These are phyloP conservation scores for Vipera latastei DNA, from an alignment of 2,797 vertebrate genomes.

Conservation along the genomic window DNA sequence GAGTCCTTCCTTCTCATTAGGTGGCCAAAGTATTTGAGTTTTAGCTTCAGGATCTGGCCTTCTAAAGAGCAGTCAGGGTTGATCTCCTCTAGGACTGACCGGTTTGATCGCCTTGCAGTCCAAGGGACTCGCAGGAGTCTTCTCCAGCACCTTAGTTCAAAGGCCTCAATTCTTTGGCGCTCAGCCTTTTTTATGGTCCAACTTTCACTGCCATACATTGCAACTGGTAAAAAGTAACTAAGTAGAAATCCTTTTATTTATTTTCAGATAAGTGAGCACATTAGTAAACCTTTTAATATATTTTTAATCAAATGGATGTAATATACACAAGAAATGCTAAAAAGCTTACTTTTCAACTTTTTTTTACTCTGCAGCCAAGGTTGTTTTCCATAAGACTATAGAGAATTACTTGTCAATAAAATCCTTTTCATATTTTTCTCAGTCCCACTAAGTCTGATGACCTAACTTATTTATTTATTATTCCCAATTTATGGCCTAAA, in stretches of 20 bases:
- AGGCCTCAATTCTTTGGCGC: too few species aligned
- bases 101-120: too few species aligned
- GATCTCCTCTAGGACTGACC: too few species aligned
- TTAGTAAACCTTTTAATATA: background rate
- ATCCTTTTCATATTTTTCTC: background rate
- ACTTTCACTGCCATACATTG: too few species aligned
- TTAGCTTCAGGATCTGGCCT: too few species aligned
- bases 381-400: background rate
- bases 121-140: too few species aligned
- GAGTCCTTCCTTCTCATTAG: too few species aligned
- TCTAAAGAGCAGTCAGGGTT: too few species aligned
- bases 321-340: background rate
- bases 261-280: background rate
- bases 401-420: background rate
- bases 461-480: background rate
- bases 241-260: background rate
- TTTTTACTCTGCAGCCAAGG: background rate
- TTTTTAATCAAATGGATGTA: background rate
- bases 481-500: background rate
- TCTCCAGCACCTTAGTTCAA: too few species aligned
- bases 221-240: background rate
- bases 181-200: too few species aligned
- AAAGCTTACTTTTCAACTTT: background rate
- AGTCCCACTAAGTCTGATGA: background rate
- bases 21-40: too few species aligned